Base-by-base conservation (phyloP, 2,113 vertebrate genomes). In the Pterocles orientalis region DNA sequence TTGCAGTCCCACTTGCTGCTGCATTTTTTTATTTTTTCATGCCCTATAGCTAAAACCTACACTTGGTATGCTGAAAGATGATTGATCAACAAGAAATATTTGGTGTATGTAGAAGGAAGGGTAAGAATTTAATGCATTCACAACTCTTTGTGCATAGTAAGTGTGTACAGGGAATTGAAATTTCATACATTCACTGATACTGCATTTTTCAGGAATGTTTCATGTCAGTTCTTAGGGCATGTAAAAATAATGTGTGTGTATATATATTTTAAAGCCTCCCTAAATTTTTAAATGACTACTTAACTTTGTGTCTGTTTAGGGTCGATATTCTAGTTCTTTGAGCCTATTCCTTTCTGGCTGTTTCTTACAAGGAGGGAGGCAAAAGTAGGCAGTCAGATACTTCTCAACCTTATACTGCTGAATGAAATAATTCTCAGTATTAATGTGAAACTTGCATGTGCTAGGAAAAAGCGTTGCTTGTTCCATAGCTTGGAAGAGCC, bases 381-480 rank as follows among this genome's bases (percentile, higher is more conserved):
- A 70, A 50, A 54, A 79, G 10, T 0, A 0, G 43, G 17, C 13
- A 70, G 39, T 1, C 19, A 61, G 18, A 14, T 5, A 7, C 19
- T 71, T 58, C 31, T 47, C 15, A 61, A 6, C 33, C 16, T 10
- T 26, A 8, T 65, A 21, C 54, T 60, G 18, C 29, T 53, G 56
- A 92, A 76, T 71, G 16, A 86, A 70, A 24, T 47, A 18, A 26
- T 39, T 94, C 56, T 71, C 33, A 64, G 6, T 86, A 33, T 71
- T 62, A 61, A 31, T 31, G 31, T 9, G 11, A 36, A 60, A 28
- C 14, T 60, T 78, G 18, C 18, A 53, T 53, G 70, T 86, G 25
- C 16, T 75, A 26, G 65, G 64, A 26, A 78, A 36, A 88, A 60
- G 7, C 65, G 51, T 14, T 70, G 19, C 47, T 45, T 64, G 72